Base-by-base conservation (phyloP, 2,888 invertebrate genomes). In the Macrosoma leucophasiata region DNA sequence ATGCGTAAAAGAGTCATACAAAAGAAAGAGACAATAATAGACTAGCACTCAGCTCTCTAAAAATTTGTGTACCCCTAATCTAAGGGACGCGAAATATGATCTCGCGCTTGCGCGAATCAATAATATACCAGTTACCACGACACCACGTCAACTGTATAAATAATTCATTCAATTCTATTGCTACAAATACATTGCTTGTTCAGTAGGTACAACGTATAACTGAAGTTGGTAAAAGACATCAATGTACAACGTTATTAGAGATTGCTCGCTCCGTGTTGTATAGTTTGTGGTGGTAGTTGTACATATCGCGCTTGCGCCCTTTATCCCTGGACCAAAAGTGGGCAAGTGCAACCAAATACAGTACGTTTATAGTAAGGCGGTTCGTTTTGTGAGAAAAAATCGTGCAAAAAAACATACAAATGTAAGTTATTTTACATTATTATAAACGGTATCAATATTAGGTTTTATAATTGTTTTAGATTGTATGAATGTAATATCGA, bases 81-180 rank as follows among this genome's bases (percentile, higher is more conserved):
- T 19, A 37, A 43, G 46, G 46, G 43, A 41, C 30, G 43, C 43
- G 12, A 69, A 63, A 58, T 58, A 47, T 39, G 49, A 54, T 56
- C 53, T 48, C 59, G 73, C 82, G 82, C 82, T 52, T 76, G 76
- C 82, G 82, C 62, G 58, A 74, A 82, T 82, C 82, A 67, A 82
- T 82, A 81, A 59, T 48, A 27, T 46, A 26, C 49, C 58, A 51
- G 27, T 32, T 51, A 71, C 50, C 46, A 54, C 23, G 29, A 43
- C 28, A n/a, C 12, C 2, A 29, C n/a, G 33, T 32, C 19, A 13
- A 10, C 1, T 12, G 4, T 6, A 3, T 13, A 28, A 25, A 5
- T 13, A 21, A 13, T 6, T 9, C 12, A 4, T 10, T 22, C 10
- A n/a, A n/a, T n/a, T n/a, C n/a, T n/a, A n/a, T n/a, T n/a, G n/a